Evolutionary conservation across 1,140 invertebrate species (phyloP), one percentile per base, ranked within the genome.

Genomic region (Pogonomyrmex californicus): DNA sequence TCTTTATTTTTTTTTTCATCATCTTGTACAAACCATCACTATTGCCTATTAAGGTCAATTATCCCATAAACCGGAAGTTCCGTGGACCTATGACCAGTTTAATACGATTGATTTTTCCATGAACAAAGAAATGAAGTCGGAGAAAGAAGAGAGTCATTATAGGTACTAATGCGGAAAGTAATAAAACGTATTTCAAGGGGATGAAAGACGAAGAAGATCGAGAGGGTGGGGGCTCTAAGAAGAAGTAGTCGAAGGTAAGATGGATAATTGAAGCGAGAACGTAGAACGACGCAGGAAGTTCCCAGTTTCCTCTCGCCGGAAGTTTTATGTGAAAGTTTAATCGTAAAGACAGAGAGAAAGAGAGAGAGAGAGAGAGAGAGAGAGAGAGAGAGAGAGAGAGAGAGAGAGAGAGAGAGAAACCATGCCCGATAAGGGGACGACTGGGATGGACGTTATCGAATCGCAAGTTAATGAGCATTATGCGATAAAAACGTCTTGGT

Each of bases 311-410:
- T 71, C 63, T 62, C 38, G 9, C 70, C 77, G 56, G 6, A 85
- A 90, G 78, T 90, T 90, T 75, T 62, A 66, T 88, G 89, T 65
- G 41, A 81, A 86, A 90, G 76, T 90, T 90, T 87, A 86, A 90
- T 86, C 88, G 86, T 71, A 86, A 76, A 86, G 65, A 75, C 56
- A 66, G 73, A 87, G 77, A 79, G 54, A n/a, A 60, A 77, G 17
- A 44, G 63, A 41, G 17, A 68, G 10, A 47, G 23, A 68, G 77
- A 54, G n/a, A n/a, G n/a, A n/a, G n/a, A n/a, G n/a, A n/a, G n/a
- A n/a, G n/a, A n/a, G n/a, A n/a, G n/a, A n/a, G n/a, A n/a, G n/a
- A n/a, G n/a, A n/a, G n/a, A n/a, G n/a, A n/a, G n/a, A n/a, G n/a
- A n/a, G n/a, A n/a, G n/a, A n/a, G n/a, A n/a, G n/a, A n/a, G n/a